A percentile compares a stretch with the other conserved stretches of the same genome.
Evolutionary conservation across 2,113 vertebrate species (phyloP).

Genomic region (Istiophorus platypterus): DNA sequence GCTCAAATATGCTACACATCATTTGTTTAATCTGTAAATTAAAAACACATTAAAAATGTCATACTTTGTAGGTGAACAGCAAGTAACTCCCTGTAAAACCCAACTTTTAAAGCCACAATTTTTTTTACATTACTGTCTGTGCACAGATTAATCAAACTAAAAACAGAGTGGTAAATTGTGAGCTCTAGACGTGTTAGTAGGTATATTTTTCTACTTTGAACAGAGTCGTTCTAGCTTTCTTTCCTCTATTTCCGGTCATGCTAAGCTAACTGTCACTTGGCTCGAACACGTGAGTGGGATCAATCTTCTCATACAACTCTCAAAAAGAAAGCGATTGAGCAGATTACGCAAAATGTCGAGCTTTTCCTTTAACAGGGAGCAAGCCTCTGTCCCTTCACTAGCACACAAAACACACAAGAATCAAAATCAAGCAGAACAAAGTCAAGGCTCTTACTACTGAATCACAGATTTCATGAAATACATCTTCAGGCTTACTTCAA

Average conservation of each 20-base stretch:
- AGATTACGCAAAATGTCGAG: background rate
- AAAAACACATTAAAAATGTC: background rate
- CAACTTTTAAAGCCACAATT: no score
- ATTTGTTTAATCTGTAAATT: background rate
- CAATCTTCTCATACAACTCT: background rate
- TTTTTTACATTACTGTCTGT: no score
- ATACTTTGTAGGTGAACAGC: no score
- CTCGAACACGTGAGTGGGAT: background rate
- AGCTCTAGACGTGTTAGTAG: background rate
- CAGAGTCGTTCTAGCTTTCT: background rate
- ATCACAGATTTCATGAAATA: constrained; percentile 67
- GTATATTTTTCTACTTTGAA: background rate
- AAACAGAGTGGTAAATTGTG: background rate
- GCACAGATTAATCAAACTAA: background rate
- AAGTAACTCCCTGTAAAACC: no score
- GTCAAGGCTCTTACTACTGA: constrained; percentile 40
- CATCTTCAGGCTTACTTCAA: constrained; percentile 66
- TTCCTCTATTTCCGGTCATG: background rate
- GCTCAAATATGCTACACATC: background rate
- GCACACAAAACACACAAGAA: constrained; percentile 37
- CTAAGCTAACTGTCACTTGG: background rate
- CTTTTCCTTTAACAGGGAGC: constrained; percentile 32
- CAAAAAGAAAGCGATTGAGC: background rate
- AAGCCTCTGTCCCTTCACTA: constrained; percentile 67
- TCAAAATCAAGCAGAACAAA: constrained; percentile 50